These are phyloP conservation scores for Pogonognathellus flavescens DNA, from an alignment of 1,140 invertebrate genomes.

Conservation along the genomic window DNA sequence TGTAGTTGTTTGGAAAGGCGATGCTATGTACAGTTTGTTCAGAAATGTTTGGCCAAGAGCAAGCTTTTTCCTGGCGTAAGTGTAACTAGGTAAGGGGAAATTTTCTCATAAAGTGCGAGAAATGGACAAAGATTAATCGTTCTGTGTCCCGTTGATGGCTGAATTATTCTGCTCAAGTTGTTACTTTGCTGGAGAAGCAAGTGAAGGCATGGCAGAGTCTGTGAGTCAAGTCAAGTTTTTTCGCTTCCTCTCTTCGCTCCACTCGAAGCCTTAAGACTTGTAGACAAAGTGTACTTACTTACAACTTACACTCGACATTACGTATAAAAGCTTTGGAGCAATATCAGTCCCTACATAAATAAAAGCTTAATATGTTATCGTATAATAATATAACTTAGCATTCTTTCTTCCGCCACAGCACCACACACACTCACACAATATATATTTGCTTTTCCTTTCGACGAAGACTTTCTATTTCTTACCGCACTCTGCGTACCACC, in stretches of 20 bases:
- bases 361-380: slow-evolving; percentile 28
- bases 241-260: slow-evolving; percentile 21
- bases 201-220: slow-evolving; percentile 49
- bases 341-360: slow-evolving; percentile 15
- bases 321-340: background rate
- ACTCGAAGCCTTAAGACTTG: slow-evolving; percentile 45
- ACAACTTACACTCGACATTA: slow-evolving; percentile 29
- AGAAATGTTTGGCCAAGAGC: background rate
- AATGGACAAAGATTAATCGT: slow-evolving; percentile 68
- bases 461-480: slow-evolving; percentile 18
- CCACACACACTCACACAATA: background rate
- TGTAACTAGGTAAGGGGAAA: slow-evolving; percentile 61
- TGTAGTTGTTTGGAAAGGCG: no score
- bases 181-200: slow-evolving; percentile 61
- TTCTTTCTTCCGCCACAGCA: slow-evolving; percentile 9
- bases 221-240: slow-evolving; percentile 53
- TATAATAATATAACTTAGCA: slow-evolving; percentile 14
- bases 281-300: slow-evolving; percentile 33
- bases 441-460: slow-evolving; percentile 12
- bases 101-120: slow-evolving; percentile 68
- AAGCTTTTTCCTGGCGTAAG: background rate
- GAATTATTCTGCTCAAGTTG: slow-evolving; percentile 68
- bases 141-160: slow-evolving; percentile 67
- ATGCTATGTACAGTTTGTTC: no score
- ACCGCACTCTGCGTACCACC: background rate